These are phyloP conservation scores for Lutjanus argentimaculatus DNA, from an alignment of 2,797 vertebrate genomes.

Conservation along the genomic window DNA sequence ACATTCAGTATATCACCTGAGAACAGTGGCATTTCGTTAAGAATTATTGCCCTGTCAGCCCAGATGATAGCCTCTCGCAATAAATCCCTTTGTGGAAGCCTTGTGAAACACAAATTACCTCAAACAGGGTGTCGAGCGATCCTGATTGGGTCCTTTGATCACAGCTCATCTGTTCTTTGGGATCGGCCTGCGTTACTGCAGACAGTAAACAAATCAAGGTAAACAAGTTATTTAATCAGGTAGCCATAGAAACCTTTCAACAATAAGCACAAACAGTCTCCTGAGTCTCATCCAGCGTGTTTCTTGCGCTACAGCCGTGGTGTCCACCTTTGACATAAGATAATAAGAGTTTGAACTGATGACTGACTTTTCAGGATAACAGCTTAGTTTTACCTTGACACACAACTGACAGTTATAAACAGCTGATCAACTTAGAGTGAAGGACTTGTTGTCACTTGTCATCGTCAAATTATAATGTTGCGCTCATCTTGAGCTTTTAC, in stretches of 20 bases:
- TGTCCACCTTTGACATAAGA: too few species aligned
- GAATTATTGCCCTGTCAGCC: slow-evolving; percentile 42
- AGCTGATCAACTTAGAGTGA: too few species aligned
- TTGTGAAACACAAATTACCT: slow-evolving; percentile 33
- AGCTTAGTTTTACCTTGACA: too few species aligned
- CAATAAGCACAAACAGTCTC: background rate
- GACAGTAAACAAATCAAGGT: slow-evolving; percentile 22
- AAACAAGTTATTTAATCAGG: slow-evolving; percentile 1
- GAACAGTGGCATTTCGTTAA: slow-evolving; percentile 47
- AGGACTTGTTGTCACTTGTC: too few species aligned
- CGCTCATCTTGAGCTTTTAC: too few species aligned
- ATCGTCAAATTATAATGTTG: too few species aligned
- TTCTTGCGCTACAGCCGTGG: background rate
- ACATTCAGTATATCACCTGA: slow-evolving; percentile 47
- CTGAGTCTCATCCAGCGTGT: background rate
- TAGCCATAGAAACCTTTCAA: background rate
- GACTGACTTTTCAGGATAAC: too few species aligned
- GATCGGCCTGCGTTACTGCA: background rate
- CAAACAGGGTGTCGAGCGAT: slow-evolving; percentile 20
- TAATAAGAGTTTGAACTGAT: too few species aligned
- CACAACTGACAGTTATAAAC: too few species aligned
- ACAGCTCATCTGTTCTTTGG: slow-evolving; percentile 24
- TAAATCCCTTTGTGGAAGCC: slow-evolving; percentile 51
- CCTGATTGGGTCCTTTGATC: slow-evolving; percentile 18
- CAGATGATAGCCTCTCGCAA: slow-evolving; percentile 49